phyloP scores from a whole-genome alignment of 2,888 invertebrate genomes.

The Patella depressa region DNA sequence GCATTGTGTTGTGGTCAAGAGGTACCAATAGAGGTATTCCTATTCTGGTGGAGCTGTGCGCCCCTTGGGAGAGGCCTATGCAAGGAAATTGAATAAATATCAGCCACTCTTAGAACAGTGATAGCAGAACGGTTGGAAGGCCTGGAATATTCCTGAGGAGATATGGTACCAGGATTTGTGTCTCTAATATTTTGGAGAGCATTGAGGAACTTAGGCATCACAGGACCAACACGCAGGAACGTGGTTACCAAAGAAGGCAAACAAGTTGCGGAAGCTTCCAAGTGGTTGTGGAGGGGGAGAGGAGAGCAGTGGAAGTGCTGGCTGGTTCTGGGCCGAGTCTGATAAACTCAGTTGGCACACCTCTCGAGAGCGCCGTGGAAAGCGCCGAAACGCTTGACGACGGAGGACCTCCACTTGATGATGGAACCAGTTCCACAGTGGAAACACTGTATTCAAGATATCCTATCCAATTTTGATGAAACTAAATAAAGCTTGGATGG shows the following conservation, averaged over 20 bases:
- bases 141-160: constrained; percentile 15
- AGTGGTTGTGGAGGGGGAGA: constrained; percentile 11
- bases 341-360: too few relatives aligned
- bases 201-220: background rate
- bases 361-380: background rate
- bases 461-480: too few relatives aligned
- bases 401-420: too few relatives aligned
- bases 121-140: background rate
- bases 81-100: background rate
- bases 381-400: background rate
- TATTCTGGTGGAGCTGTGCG: background rate
- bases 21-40: background rate
- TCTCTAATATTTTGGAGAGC: constrained; percentile 1
- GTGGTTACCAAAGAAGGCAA: constrained; percentile 6
- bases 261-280: constrained; percentile 4
- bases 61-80: background rate
- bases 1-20: background rate
- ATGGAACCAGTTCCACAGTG: too few relatives aligned
- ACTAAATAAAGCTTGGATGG: too few relatives aligned
- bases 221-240: background rate
- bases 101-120: background rate
- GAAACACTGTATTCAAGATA: too few relatives aligned
- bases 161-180: constrained; percentile 19
- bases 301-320: constrained; percentile 17
- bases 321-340: too few relatives aligned